These are phyloP conservation scores for Cotesia vestalis DNA, from an alignment of 1,140 invertebrate species.

Conservation along the genomic window DNA sequence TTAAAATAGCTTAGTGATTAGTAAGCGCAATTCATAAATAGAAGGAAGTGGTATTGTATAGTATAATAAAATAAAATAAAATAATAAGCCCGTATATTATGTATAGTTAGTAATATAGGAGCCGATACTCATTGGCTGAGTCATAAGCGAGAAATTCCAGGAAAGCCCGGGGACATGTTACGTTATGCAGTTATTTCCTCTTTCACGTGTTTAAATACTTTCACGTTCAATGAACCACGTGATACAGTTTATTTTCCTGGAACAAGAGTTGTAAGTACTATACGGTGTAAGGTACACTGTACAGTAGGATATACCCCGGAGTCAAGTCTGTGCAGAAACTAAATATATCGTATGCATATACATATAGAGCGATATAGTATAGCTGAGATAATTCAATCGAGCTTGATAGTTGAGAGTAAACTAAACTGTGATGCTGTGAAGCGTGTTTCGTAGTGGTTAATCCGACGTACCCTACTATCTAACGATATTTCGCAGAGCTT, in stretches of 20 bases:
- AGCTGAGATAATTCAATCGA: conserved; percentile 9
- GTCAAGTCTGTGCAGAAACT: too few relatives aligned
- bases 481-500: conserved; percentile 12
- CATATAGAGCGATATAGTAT: not conserved
- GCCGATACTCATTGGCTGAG: too few relatives aligned
- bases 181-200: not conserved
- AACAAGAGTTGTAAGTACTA: not conserved
- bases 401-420: conserved; percentile 10
- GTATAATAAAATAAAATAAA: too few relatives aligned
- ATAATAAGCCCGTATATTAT: too few relatives aligned
- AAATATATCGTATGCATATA: not conserved
- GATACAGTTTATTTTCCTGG: conserved; percentile 5
- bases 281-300: not conserved
- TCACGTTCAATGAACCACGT: conserved; percentile 9
- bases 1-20: too few relatives aligned
- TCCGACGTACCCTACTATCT: not conserved
- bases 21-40: too few relatives aligned
- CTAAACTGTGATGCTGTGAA: conserved; percentile 15
- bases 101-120: too few relatives aligned
- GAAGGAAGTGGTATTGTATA: too few relatives aligned
- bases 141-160: too few relatives aligned
- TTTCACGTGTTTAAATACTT: conserved; percentile 11
- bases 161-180: too few relatives aligned
- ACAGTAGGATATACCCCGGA: too few relatives aligned
- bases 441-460: not conserved